Evolutionary conservation across 2,797 vertebrate genomes (phyloP).

Genomic region (Micropoecilia bifurca): DNA sequence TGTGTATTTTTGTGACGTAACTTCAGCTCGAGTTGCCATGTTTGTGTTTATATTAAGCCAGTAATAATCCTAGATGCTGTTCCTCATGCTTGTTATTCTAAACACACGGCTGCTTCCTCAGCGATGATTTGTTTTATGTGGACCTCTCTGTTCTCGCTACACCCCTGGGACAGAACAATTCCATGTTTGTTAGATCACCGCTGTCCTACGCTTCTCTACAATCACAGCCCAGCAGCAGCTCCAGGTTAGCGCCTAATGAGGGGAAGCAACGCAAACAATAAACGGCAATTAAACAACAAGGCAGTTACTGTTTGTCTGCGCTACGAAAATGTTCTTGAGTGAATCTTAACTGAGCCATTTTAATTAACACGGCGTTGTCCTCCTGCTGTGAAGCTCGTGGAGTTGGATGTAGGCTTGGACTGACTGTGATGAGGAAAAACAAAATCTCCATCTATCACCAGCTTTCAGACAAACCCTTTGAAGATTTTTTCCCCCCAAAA

Average conservation of each 20-base stretch:
- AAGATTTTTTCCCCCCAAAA: background rate
- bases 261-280: conserved; percentile 28
- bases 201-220: background rate
- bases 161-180: conserved; percentile 15
- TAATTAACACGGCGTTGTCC: conserved; percentile 26
- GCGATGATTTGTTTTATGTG: conserved; percentile 21
- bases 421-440: background rate
- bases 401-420: background rate
- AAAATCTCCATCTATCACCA: background rate
- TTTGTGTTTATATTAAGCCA: background rate
- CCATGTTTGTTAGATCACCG: background rate
- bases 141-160: background rate
- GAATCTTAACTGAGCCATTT: conserved; percentile 11
- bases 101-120: conserved; percentile 21
- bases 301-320: conserved; percentile 13
- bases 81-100: background rate
- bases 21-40: background rate
- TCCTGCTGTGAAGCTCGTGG: conserved; percentile 1
- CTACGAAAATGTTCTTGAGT: background rate
- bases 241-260: conserved; percentile 30
- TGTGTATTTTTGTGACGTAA: background rate
- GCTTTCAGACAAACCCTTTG: background rate
- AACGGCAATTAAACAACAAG: conserved; percentile 30
- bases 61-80: background rate
- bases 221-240: background rate